Conservation (phyloP, 2,113 vertebrate species). For the Atractosteus spatula region DNA sequence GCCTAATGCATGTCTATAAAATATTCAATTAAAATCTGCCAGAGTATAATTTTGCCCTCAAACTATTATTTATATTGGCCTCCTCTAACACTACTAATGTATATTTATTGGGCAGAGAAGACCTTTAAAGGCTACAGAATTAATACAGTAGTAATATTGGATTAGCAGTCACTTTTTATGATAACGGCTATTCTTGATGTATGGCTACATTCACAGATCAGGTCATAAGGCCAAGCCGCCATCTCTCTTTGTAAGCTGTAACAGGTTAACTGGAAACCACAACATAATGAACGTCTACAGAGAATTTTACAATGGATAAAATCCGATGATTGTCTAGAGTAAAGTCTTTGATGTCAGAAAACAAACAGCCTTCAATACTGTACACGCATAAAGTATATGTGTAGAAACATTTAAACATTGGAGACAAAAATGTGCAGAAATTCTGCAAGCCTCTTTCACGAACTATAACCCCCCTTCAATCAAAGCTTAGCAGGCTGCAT, state of each 20-base stretch:
- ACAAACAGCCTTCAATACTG: no score
- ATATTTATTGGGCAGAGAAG: slow-evolving; percentile 34
- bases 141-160: slow-evolving; percentile 34
- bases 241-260: slow-evolving; percentile 23
- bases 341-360: no score
- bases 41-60: slow-evolving; percentile 34
- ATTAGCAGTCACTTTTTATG: slow-evolving; percentile 37
- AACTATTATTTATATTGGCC: slow-evolving; percentile 38
- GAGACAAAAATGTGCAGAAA: no score
- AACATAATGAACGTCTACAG: no score
- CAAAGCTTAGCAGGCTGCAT: no score
- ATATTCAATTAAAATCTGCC: slow-evolving; percentile 40
- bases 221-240: not conserved
- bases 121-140: slow-evolving; percentile 35
- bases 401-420: no score
- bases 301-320: no score
- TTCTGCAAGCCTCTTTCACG: no score
- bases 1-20: slow-evolving; percentile 36
- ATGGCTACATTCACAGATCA: slow-evolving; percentile 14
- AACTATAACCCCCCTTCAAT: no score
- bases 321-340: no score
- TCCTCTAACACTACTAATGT: slow-evolving; percentile 40
- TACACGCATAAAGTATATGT: no score
- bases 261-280: not conserved
- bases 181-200: slow-evolving; percentile 24